A percentile compares a stretch with the other conserved stretches of the same genome.
Conservation (phyloP, 2,888 invertebrate genomes). For the Pachymerium ferrugineum region DNA sequence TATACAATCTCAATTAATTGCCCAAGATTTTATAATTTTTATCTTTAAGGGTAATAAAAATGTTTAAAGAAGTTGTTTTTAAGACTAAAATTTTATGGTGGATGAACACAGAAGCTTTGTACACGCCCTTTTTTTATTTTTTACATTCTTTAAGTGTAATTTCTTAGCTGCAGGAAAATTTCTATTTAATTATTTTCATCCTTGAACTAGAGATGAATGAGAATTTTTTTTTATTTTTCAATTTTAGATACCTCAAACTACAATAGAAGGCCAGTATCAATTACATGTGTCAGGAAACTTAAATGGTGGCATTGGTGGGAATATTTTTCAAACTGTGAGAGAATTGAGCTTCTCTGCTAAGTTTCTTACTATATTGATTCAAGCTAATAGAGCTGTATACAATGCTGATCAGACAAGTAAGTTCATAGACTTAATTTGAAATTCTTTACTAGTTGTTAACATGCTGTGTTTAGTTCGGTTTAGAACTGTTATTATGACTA, state of each 20-base stretch:
- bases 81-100: too few species aligned
- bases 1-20: not conserved
- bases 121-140: too few species aligned
- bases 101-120: too few species aligned
- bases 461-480: conserved; percentile 62
- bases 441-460: not conserved
- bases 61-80: too few species aligned
- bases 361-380: conserved; percentile 50
- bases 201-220: too few species aligned
- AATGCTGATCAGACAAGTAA: conserved; percentile 39
- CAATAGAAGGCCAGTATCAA: conserved; percentile 75
- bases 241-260: conserved; percentile 69
- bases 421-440: not conserved
- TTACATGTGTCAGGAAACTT: conserved; percentile 70
- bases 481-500: conserved; percentile 85
- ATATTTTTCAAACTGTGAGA: conserved; percentile 53
- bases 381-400: conserved; percentile 50
- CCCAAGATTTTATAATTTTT: not conserved
- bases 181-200: not conserved
- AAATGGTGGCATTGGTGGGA: conserved; percentile 71
- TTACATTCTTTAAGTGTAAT: too few species aligned
- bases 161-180: too few species aligned
- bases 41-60: too few species aligned
- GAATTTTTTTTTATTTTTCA: conserved; percentile 32
- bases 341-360: conserved; percentile 47